A percentile compares a stretch with the other conserved stretches of the same genome.
phyloP scores from a whole-genome alignment of 2,113 vertebrate species.

The Oenanthe melanoleuca region DNA sequence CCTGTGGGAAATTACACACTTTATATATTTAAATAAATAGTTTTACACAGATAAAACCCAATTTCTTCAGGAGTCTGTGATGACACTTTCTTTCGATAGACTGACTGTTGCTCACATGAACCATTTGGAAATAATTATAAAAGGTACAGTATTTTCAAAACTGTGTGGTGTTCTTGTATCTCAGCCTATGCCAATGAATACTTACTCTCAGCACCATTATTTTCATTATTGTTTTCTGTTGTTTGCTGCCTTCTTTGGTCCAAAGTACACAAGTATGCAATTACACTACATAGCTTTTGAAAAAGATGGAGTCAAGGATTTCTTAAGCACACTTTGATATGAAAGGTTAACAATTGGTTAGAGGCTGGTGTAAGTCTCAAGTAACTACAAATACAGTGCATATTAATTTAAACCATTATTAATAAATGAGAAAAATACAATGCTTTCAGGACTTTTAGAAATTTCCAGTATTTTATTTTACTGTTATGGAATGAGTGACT shows the following conservation, averaged over 20 bases:
- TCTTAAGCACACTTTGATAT: background rate
- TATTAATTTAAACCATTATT: background rate
- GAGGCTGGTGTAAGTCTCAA: background rate
- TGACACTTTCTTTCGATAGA: background rate
- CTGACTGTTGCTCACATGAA: background rate
- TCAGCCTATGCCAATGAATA: background rate
- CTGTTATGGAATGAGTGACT: background rate
- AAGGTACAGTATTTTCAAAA: background rate
- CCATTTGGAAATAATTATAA: background rate
- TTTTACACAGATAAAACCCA: background rate
- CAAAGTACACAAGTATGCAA: background rate
- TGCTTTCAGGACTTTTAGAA: background rate
- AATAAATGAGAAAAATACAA: background rate
- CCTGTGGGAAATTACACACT: background rate
- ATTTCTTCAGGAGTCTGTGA: background rate
- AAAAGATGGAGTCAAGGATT: background rate
- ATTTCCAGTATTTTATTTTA: background rate
- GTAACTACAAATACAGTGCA: background rate
- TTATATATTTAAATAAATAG: background rate
- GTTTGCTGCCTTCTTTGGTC: background rate
- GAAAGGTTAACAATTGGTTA: background rate
- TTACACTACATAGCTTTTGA: background rate
- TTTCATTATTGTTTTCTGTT: background rate
- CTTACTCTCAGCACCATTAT: background rate
- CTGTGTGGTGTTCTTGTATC: background rate